Conservation (phyloP, 2,797 vertebrate genomes). For the Chrysocyon brachyurus region DNA sequence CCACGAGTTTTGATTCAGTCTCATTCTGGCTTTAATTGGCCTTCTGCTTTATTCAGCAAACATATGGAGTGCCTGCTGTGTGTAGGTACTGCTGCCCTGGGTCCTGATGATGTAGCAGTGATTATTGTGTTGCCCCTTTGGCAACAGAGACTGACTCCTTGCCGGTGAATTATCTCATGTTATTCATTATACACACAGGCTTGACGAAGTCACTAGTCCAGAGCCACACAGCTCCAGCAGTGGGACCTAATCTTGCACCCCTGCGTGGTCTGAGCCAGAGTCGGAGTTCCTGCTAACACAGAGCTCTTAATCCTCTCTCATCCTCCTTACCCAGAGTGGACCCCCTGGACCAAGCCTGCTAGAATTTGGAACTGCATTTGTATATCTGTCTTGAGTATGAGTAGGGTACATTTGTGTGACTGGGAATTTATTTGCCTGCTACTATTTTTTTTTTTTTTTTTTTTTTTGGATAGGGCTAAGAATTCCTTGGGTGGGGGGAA, state of each 20-base stretch:
- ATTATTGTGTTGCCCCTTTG: not conserved
- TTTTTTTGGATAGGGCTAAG: not conserved
- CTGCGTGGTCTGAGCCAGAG: not conserved
- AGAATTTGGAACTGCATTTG: conserved; percentile 20
- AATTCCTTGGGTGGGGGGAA: conserved; percentile 59
- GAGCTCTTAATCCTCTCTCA: not conserved
- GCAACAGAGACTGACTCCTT: not conserved
- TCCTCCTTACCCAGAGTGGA: not conserved
- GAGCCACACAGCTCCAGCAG: not conserved
- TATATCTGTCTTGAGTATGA: not conserved
- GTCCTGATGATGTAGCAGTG: not conserved
- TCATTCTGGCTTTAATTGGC: not conserved
- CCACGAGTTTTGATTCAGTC: not conserved
- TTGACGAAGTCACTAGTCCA: not conserved
- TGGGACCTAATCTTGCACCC: conserved; percentile 12
- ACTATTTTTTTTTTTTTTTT: not conserved
- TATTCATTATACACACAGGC: conserved; percentile 5
- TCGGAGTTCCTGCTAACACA: not conserved
- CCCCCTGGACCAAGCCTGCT: not conserved
- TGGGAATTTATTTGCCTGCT: conserved; percentile 29
- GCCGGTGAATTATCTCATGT: not conserved
- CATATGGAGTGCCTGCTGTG: not conserved
- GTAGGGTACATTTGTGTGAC: not conserved
- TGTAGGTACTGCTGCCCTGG: not conserved
- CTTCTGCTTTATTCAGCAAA: not conserved